phyloP scores from a whole-genome alignment of 2,113 vertebrate genomes.

The Halcyon malimbica region DNA sequence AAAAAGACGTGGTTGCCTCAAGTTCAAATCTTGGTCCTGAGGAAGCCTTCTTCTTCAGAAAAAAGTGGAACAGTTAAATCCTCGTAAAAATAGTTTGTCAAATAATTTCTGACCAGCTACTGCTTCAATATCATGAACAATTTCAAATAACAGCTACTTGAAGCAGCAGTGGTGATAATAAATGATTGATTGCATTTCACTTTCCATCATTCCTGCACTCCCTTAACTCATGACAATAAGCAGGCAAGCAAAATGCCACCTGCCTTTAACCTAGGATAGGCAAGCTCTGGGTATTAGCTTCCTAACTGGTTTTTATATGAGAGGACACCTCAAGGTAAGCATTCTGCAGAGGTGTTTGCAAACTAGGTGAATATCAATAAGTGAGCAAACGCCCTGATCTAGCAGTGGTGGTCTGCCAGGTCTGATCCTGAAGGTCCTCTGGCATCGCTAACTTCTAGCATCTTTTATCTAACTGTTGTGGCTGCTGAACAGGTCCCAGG shows the following conservation, averaged over 20 bases:
- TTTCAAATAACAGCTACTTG: not conserved
- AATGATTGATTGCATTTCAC: not conserved
- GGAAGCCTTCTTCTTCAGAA: fast-evolving
- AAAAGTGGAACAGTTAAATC: not conserved
- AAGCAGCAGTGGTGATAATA: not conserved
- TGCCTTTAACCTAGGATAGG: not conserved
- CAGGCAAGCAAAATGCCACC: not conserved
- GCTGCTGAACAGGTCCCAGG: not conserved
- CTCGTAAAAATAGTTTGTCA: not conserved
- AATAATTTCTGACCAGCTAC: not conserved
- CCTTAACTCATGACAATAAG: not conserved
- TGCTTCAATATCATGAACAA: not conserved
- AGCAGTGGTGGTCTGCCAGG: not conserved
- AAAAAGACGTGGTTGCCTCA: not conserved
- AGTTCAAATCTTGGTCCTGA: not conserved
- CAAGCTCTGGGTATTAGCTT: not conserved
- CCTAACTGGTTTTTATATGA: not conserved
- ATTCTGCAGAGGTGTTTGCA: not conserved
- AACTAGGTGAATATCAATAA: not conserved
- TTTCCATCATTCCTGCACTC: not conserved
- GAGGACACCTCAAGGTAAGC: not conserved
- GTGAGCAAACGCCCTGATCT: not conserved
- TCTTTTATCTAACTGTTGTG: not conserved
- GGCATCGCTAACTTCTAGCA: not conserved
- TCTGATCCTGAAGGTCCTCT: not conserved